Base-by-base conservation (phyloP, 2,888 invertebrate species). In the Dicranocentrus wangi region DNA sequence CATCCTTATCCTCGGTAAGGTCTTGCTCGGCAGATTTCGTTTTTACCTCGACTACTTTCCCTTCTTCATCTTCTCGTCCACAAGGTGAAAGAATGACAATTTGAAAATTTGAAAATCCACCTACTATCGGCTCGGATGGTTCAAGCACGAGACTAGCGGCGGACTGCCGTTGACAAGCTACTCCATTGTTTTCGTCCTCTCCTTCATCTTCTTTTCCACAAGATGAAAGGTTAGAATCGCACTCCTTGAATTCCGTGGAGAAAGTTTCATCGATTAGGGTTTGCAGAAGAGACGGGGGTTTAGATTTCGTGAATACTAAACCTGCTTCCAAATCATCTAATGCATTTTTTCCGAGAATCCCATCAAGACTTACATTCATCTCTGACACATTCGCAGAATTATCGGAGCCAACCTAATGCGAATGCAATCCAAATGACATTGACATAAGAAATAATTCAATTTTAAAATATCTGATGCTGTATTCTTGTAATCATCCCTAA, bases 401-500 rank as follows among this genome's bases (percentile, higher is more conserved):
- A n/a, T 68, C 51, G 0, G 81, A 71, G 2, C 63, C 81, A 28
- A 76, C 70, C 81, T 81, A 21, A 19, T 15, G 60, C 1, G 39
- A n/a, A 39, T 42, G 39, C 42, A 19, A 72, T 1, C 13, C 17
- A 23, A 42, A 15, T 47, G 21, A 21, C 25, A 51, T 17, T 63
- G 15, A 39, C 39, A n/a, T n/a, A n/a, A n/a, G n/a, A n/a, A n/a
- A n/a, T n/a, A n/a, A n/a, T n/a, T n/a, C n/a, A n/a, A n/a, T n/a
- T n/a, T n/a, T n/a, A n/a, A n/a, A n/a, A n/a, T n/a, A n/a, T n/a
- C n/a, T n/a, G n/a, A n/a, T 51, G 39, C 5, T 42, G 47, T 77
- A 78, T 75, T 68, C 65, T 76, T 1, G 83, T 78, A 55, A 85
- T 81, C n/a, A 85, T 77, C 28, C 85, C 84, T 2, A 85, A 55